Evolutionary conservation across 2,888 invertebrate species (phyloP), one percentile per base, ranked within the genome.

Genomic region (Byasa hedistus): DNA sequence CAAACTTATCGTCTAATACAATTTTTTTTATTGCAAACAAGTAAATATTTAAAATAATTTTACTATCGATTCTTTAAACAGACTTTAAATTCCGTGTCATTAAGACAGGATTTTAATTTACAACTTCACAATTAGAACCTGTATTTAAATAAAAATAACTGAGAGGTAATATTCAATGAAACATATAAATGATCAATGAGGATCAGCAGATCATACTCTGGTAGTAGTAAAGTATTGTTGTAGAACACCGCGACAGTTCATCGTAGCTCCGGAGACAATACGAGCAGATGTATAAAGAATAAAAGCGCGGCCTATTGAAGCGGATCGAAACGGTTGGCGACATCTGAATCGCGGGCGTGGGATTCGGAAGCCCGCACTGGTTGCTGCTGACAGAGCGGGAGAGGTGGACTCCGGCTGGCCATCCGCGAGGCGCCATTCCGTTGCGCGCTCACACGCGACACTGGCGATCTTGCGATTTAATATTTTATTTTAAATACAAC

Each of bases 351-450:
- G 65, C 73, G 71, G 76, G 74, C 81, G 83, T 81, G 83, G 79
- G 80, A 81, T 75, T 81, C 80, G 79, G 81, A 81, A 80, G 76
- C 78, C 15, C 54, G 52, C 69, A 64, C 72, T 72, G 73, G 72
- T 79, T 15, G 62, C 51, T 39, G 27, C 44, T 21, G 62, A 57
- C 44, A 44, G 58, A 36, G 67, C 57, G 72, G 80, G 78, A 79
- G 80, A 76, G 79, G 80, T 79, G 79, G 80, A 70, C 79, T 8
- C 54, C 77, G 77, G 79, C 77, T 82, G 80, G 77, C 81, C 79
- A 84, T 83, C 82, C 80, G 81, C 79, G 78, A 75, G 76, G 79
- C 74, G 81, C 80, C 82, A 86, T 83, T 85, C 79, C 68, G 79
- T 72, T 68, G 74, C 71, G 80, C 80, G 82, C 77, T 69, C 80